A percentile compares a stretch with the other conserved stretches of the same genome.
These are phyloP conservation scores for Basileuterus tristriatus DNA, from an alignment of 2,797 vertebrate genomes.

Conservation along the genomic window DNA sequence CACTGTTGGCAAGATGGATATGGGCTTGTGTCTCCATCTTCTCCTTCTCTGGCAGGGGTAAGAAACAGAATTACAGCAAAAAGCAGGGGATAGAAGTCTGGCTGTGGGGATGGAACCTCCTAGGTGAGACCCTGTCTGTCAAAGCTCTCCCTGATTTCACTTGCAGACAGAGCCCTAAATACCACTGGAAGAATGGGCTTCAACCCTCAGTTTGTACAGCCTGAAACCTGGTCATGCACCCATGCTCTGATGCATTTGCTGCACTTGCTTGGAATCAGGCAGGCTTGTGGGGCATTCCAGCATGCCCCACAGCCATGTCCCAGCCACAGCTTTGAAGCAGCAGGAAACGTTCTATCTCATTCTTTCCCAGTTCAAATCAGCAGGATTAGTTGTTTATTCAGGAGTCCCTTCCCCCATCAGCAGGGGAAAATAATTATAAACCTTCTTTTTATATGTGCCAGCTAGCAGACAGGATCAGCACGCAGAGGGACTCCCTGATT, in stretches of 20 bases:
- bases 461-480: not conserved
- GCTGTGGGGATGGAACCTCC: not conserved
- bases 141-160: not conserved
- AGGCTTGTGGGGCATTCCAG: not conserved
- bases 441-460: not conserved
- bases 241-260: not conserved
- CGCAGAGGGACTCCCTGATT: conserved; percentile 29
- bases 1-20: not conserved
- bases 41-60: not conserved
- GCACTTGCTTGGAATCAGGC: not conserved
- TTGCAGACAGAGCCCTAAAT: not conserved
- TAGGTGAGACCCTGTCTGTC: not conserved
- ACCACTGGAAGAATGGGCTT: not conserved
- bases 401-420: not conserved
- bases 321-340: not conserved
- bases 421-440: not conserved
- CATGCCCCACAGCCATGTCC: not conserved
- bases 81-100: not conserved
- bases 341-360: not conserved
- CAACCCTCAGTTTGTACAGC: not conserved
- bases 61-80: not conserved
- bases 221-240: not conserved
- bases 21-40: not conserved
- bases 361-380: not conserved
- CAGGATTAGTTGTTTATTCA: conserved; percentile 1